Conservation (phyloP, 2,797 vertebrate genomes). For the Allobates femoralis region DNA sequence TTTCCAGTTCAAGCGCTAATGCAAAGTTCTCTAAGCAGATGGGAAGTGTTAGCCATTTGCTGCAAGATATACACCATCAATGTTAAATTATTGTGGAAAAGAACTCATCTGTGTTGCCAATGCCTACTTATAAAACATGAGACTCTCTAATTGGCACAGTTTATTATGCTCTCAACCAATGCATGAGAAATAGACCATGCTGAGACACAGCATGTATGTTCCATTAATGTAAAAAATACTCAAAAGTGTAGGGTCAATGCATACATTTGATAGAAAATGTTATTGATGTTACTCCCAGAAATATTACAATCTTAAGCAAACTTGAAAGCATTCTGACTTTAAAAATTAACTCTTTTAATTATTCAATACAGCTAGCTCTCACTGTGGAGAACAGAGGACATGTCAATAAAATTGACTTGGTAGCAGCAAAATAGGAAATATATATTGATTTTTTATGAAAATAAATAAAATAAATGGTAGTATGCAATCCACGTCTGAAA, state of each 20-base stretch:
- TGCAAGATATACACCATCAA: constrained; percentile 13
- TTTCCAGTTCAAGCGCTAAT: constrained; percentile 11
- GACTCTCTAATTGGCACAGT: constrained; percentile 45
- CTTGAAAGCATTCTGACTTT: not conserved
- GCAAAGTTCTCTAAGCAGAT: constrained; percentile 11
- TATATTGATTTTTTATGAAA: too few species aligned
- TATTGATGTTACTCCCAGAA: not conserved
- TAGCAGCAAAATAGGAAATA: too few species aligned
- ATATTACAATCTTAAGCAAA: not conserved
- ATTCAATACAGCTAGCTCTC: not conserved
- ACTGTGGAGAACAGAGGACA: not conserved
- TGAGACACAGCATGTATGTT: constrained; percentile 41
- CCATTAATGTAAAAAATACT: constrained; percentile 21
- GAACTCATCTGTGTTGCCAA: constrained; percentile 19
- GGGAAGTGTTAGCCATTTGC: constrained; percentile 16
- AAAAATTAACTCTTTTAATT: not conserved
- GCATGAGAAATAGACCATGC: constrained; percentile 30
- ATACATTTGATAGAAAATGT: not conserved
- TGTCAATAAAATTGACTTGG: not conserved
- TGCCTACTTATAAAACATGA: constrained; percentile 24
- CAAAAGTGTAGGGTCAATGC: constrained; percentile 29
- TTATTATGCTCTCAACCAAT: constrained; percentile 23
- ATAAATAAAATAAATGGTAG: too few species aligned
- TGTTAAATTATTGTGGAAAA: constrained; percentile 37
- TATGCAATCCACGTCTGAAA: too few species aligned